Evolutionary conservation across 92 coral and sea anemone genomes (phyloP).

Genomic region (Epizoanthus fatuus): DNA sequence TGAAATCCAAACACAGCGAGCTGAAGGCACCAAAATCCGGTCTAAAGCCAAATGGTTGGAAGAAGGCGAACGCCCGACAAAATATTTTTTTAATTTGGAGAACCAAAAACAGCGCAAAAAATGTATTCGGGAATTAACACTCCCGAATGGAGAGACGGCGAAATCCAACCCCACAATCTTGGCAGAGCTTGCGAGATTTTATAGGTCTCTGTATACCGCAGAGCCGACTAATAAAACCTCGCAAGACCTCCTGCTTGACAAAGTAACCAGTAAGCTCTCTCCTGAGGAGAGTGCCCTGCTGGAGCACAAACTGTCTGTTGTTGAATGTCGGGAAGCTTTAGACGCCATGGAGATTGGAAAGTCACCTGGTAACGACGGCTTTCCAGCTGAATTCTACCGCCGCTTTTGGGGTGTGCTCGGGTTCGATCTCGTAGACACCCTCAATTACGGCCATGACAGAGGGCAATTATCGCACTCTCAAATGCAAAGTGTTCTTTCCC

Average conservation of each 20-base stretch:
- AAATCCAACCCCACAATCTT: not conserved
- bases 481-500: conserved; percentile 20
- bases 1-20: conserved; percentile 1
- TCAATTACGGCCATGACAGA: conserved; percentile 25
- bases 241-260: not conserved
- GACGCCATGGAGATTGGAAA: no score
- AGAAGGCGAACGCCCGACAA: conserved; percentile 32
- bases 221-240: not conserved
- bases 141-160: not conserved
- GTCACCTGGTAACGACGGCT: no score
- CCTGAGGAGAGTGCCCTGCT: not conserved
- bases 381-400: no score
- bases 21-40: conserved; percentile 27
- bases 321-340: no score
- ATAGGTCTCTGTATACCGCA: not conserved
- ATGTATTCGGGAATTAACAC: not conserved
- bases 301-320: not conserved
- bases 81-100: conserved; percentile 39
- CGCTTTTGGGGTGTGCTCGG: conserved; percentile 4
- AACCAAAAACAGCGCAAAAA: conserved; percentile 24
- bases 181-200: not conserved
- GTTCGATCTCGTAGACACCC: conserved; percentile 14
- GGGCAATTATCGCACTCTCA: conserved; percentile 16
- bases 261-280: not conserved
- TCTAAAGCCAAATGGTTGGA: conserved; percentile 40